Percentiles rank a stretch among this genome's conserved stretches.
phyloP scores from a whole-genome alignment of 1,140 invertebrate genomes.

The Drosophila bocqueti region DNA sequence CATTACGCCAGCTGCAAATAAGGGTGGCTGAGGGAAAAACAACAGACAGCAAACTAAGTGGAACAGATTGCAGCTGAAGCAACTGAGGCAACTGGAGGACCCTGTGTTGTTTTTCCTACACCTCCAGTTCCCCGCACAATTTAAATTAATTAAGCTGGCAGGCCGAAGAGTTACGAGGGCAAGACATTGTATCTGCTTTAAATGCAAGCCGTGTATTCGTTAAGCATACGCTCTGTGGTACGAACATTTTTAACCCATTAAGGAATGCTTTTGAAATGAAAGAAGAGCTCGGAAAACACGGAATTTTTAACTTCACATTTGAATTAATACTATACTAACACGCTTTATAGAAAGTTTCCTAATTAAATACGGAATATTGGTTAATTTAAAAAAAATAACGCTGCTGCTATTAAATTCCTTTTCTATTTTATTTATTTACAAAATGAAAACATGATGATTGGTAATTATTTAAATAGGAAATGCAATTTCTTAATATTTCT shows the following conservation, averaged over 20 bases:
- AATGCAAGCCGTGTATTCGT: slow-evolving; percentile 50
- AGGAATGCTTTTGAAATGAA: neutral
- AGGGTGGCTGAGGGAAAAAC: slow-evolving; percentile 25
- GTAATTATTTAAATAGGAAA: too few species aligned
- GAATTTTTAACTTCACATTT: too few species aligned
- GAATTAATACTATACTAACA: too few species aligned
- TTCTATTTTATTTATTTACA: too few species aligned
- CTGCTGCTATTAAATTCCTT: too few species aligned
- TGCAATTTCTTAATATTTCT: too few species aligned
- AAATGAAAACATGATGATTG: too few species aligned
- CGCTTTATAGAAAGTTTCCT: neutral
- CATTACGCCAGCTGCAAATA: slow-evolving; percentile 54
- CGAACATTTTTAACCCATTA: slow-evolving; percentile 17
- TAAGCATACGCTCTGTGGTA: slow-evolving; percentile 61
- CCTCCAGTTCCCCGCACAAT: slow-evolving; percentile 12
- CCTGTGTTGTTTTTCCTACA: neutral
- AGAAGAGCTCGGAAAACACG: neutral
- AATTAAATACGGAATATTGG: neutral
- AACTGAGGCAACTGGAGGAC: slow-evolving; percentile 32
- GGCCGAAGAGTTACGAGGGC: slow-evolving; percentile 6
- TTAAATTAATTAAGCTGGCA: slow-evolving; percentile 56
- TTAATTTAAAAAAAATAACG: too few species aligned
- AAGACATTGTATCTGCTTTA: slow-evolving; percentile 44
- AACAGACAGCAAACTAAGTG: slow-evolving; percentile 55
- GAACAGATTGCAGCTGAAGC: slow-evolving; percentile 52